phyloP scores from a whole-genome alignment of 2,113 vertebrate genomes.

The Amphiprion percula region DNA sequence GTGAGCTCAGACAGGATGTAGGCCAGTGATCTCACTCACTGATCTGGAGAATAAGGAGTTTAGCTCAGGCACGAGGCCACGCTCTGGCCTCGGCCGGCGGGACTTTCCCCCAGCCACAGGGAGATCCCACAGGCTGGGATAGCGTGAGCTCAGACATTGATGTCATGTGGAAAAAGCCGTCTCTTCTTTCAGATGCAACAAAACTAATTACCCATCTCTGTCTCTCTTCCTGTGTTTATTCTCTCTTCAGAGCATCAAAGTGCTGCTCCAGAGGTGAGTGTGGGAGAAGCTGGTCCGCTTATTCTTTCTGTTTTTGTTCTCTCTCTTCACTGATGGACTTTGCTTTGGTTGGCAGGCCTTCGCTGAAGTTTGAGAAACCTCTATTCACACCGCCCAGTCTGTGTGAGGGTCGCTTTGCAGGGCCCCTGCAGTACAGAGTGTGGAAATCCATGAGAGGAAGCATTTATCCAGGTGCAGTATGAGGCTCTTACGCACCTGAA shows the following conservation, averaged over 20 bases:
- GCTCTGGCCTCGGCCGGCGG: slow-evolving; percentile 54
- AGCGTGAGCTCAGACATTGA: slow-evolving; percentile 77
- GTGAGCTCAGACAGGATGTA: slow-evolving; percentile 71
- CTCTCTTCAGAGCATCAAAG: slow-evolving; percentile 83
- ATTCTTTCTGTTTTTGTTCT: slow-evolving; percentile 4
- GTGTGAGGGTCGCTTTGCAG: slow-evolving; percentile 86
- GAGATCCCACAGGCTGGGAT: slow-evolving; percentile 76
- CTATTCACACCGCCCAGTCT: slow-evolving; percentile 79
- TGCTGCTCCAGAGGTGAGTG: slow-evolving; percentile 85
- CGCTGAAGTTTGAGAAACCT: slow-evolving; percentile 85
- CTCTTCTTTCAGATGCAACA: slow-evolving; percentile 52
- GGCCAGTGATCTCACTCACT: slow-evolving; percentile 71
- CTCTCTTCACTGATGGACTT: slow-evolving; percentile 15
- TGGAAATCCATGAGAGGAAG: slow-evolving; percentile 87
- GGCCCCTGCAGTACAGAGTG: slow-evolving; percentile 86
- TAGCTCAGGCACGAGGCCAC: slow-evolving; percentile 48
- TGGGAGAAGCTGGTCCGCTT: slow-evolving; percentile 6
- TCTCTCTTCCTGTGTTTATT: slow-evolving; percentile 58
- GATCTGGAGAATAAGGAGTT: slow-evolving; percentile 71
- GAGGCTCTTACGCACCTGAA: not conserved
- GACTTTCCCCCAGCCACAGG: slow-evolving; percentile 79
- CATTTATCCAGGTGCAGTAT: slow-evolving; percentile 84
- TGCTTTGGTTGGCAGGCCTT: slow-evolving; percentile 76
- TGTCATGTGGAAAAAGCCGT: slow-evolving; percentile 81
- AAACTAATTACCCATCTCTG: slow-evolving; percentile 67